phyloP scores from a whole-genome alignment of 2,888 invertebrate genomes.

The Barypeithes pellucidus region DNA sequence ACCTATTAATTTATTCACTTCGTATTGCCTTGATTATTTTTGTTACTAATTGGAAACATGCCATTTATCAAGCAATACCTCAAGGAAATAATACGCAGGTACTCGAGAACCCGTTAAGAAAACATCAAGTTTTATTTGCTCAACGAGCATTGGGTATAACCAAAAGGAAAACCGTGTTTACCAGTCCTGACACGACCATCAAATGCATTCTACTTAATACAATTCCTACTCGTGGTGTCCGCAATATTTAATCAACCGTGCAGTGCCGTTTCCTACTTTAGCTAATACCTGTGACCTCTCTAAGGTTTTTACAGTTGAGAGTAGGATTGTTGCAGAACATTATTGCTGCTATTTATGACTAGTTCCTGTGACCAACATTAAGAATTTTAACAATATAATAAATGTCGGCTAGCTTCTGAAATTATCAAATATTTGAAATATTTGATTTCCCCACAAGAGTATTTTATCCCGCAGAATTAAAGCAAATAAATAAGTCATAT shows the following conservation, averaged over 20 bases:
- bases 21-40: too few species aligned
- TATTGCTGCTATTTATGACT: not conserved
- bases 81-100: conserved; percentile 12
- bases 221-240: conserved; percentile 51
- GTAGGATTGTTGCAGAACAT: not conserved
- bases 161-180: conserved; percentile 41
- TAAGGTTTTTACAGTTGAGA: not conserved
- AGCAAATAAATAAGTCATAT: too few species aligned
- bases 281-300: conserved; percentile 42
- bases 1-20: too few species aligned
- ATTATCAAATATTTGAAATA: too few species aligned
- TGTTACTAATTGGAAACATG: not conserved
- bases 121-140: conserved; percentile 38
- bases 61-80: not conserved
- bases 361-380: too few species aligned
- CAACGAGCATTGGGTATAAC: conserved; percentile 17
- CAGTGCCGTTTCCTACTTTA: conserved; percentile 56
- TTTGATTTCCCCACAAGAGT: too few species aligned
- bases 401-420: too few species aligned
- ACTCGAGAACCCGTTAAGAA: conserved; percentile 39
- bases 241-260: conserved; percentile 59
- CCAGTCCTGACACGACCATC: conserved; percentile 37
- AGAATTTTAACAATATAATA: too few species aligned
- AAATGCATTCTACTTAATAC: conserved; percentile 46
- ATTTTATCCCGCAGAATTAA: too few species aligned